Percentiles rank a stretch among this genome's conserved stretches.
Conservation (phyloP, 2,888 invertebrate genomes). For the Quadroppia sp. region DNA sequence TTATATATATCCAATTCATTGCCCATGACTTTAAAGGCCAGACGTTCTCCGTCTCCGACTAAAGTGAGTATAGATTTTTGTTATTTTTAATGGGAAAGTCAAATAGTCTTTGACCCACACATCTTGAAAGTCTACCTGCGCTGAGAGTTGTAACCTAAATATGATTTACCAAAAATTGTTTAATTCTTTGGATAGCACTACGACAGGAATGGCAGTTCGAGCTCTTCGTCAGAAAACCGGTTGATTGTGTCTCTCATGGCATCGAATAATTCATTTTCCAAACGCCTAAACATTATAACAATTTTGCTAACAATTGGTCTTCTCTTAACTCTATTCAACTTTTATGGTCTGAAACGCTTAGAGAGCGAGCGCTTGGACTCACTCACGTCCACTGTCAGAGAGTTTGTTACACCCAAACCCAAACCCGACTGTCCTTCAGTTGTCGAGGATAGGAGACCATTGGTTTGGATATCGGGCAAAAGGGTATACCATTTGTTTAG, state of each 20-base stretch:
- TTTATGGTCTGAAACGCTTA: background rate
- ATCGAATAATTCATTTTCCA: slow-evolving; percentile 18
- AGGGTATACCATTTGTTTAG: background rate
- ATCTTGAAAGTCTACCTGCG: background rate
- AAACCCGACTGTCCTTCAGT: background rate
- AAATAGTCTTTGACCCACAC: background rate
- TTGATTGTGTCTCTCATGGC: slow-evolving; percentile 1
- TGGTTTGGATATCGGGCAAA: slow-evolving; percentile 38
- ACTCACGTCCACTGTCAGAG: background rate
- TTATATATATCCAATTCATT: background rate
- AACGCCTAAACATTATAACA: slow-evolving; percentile 11
- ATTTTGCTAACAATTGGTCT: background rate
- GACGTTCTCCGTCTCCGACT: slow-evolving; percentile 10
- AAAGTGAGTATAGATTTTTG: background rate
- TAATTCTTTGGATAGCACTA: background rate
- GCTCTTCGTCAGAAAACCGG: slow-evolving; percentile 1
- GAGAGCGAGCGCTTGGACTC: slow-evolving; percentile 17
- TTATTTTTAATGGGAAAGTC: background rate
- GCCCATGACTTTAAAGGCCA: background rate
- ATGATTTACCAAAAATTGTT: background rate
- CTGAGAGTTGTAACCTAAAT: background rate
- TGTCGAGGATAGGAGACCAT: slow-evolving; percentile 14
- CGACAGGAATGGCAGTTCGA: slow-evolving; percentile 7
- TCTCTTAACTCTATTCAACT: slow-evolving; percentile 23
- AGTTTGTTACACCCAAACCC: background rate